Conservation (phyloP, 2,113 vertebrate species). For the Oenanthe oenanthe region DNA sequence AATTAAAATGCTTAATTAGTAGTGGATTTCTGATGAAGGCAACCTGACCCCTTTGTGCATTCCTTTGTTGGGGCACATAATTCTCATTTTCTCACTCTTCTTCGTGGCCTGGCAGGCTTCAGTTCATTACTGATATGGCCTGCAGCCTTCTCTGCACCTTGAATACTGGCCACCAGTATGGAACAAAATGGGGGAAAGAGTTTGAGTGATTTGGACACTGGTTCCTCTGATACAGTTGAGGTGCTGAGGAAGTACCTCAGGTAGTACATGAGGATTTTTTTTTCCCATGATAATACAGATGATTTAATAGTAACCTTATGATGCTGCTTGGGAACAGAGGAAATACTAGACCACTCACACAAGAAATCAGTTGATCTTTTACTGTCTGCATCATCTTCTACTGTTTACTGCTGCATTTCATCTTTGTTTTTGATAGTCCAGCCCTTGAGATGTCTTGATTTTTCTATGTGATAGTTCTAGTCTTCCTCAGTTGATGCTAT, state of each 20-base stretch:
- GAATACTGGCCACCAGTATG: not conserved
- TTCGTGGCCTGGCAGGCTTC: not conserved
- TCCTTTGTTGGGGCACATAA: not conserved
- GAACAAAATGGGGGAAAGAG: not conserved
- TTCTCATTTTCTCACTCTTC: not conserved
- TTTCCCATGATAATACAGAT: not conserved
- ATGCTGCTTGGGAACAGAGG: not conserved
- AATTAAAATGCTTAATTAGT: not conserved
- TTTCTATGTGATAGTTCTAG: not conserved
- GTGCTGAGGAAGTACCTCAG: not conserved
- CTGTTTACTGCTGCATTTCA: not conserved
- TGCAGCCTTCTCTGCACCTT: not conserved
- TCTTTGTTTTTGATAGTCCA: not conserved
- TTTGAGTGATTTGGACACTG: not conserved
- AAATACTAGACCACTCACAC: not conserved
- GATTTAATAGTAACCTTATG: not conserved
- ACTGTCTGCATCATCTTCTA: not conserved
- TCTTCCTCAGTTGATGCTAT: not conserved
- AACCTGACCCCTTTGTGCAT: not conserved
- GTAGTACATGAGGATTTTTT: not conserved
- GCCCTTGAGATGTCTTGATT: not conserved
- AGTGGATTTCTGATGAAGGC: not conserved
- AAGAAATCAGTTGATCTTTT: not conserved
- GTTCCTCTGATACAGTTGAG: not conserved
- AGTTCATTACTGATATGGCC: not conserved